Base-by-base conservation (phyloP, 2,113 vertebrate genomes). In the Emydocephalus ijimae region DNA sequence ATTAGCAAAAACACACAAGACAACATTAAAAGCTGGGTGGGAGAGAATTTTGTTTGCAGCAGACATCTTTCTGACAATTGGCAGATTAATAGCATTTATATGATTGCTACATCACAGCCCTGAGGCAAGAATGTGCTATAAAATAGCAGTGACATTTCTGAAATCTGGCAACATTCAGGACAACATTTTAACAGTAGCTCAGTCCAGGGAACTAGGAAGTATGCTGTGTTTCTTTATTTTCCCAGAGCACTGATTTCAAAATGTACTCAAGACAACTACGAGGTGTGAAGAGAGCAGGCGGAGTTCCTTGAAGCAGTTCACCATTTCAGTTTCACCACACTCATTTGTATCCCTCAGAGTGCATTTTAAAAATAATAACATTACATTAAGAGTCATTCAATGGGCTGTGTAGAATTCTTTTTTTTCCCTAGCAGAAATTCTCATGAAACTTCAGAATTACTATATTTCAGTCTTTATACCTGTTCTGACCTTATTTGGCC, bases 131-230 rank as follows among this genome's bases (percentile, higher is more conserved):
- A 96, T 89, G 89, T 81, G 90, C 92, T 94, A 93, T 91, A 94
- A 92, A 88, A n/a, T 81, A 87, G 26, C 5, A 91, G 5, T 89
- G 52, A 89, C 29, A 86, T 94, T 95, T 95, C 92, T 92, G 90
- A 55, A 93, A 95, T 18, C 90, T 89, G 89, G 57, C 9, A 94
- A 10, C 1, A 34, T 89, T 93, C 26, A 86, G 15, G 69, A 86
- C 52, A 52, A 91, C 23, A 48, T 24, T 23, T 91, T 93, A 93
- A 54, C 24, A 91, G 14, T 21, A 29, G 12, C 3, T 1, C 7
- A 21, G 12, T 61, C 85, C 39, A 48, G 39, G 87, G 43, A 23
- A 89, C 14, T 24, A 29, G 50, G 34, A 26, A 81, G 43, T 81
- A 20, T 45, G 87, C 39, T n/a, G n/a, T 39, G 24, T 45, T 55